Evolutionary conservation across 2,797 vertebrate species (phyloP).

Genomic region (Phoeniculus purpureus): DNA sequence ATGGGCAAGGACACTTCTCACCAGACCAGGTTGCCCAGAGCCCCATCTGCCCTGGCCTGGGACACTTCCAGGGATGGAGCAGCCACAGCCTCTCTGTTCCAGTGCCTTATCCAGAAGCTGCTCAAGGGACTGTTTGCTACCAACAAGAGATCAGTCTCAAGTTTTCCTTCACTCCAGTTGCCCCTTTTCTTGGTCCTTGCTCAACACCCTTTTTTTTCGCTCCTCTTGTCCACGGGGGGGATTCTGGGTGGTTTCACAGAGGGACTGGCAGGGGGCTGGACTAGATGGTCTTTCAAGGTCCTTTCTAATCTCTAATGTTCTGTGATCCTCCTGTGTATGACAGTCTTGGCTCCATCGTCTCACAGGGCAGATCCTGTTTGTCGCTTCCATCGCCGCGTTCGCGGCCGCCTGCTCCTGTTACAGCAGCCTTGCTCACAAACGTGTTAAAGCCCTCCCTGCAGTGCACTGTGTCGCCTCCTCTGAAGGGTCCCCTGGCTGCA

Average conservation of each 20-base stretch:
- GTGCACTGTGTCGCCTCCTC: conserved; percentile 10
- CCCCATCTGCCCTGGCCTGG: too few relatives aligned
- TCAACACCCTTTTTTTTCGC: neutral
- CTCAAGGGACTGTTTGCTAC: neutral
- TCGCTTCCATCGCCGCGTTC: neutral
- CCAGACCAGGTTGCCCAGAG: too few relatives aligned
- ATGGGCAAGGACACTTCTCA: too few relatives aligned
- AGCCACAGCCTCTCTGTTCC: too few relatives aligned
- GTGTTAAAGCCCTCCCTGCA: neutral
- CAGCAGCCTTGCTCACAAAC: neutral
- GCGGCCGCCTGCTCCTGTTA: neutral
- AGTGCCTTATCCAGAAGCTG: neutral
- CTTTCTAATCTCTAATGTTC: neutral
- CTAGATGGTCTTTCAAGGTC: too few relatives aligned
- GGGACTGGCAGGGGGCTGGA: neutral
- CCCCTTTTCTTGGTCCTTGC: neutral
- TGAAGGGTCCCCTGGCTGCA: conserved; percentile 15
- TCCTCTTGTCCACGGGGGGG: neutral
- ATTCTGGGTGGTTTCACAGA: neutral
- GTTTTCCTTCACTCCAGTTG: neutral
- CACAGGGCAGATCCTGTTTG: neutral
- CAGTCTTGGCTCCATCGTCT: neutral
- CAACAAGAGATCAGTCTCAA: rapidly evolving
- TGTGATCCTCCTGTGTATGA: neutral
- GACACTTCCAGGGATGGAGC: too few relatives aligned